Conservation (phyloP, 2,113 vertebrate species). For the Aplodontia rufa region DNA sequence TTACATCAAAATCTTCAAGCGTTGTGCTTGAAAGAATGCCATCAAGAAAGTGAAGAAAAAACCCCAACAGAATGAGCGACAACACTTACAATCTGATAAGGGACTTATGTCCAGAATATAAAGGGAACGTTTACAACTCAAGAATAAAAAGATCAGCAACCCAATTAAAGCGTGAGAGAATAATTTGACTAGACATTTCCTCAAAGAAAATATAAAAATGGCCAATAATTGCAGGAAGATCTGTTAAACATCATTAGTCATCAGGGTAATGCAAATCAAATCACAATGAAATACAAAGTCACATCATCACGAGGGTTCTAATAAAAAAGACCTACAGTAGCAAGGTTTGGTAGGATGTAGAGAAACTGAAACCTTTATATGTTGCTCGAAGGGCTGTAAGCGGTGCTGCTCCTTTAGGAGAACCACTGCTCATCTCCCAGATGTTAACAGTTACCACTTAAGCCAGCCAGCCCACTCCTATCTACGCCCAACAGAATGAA, state of each 20-base stretch:
- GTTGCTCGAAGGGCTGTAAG: neutral
- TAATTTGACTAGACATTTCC: neutral
- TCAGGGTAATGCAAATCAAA: neutral
- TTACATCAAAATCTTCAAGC: neutral
- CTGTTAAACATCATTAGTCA: neutral
- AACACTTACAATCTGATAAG: neutral
- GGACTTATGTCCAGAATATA: neutral
- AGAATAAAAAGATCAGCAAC: conserved; percentile 7
- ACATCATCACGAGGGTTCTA: neutral
- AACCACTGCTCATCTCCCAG: neutral
- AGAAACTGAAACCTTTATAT: neutral
- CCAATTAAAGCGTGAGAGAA: conserved; percentile 2
- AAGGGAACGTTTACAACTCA: neutral
- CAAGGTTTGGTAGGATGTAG: neutral
- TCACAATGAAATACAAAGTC: conserved; percentile 1
- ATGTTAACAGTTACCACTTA: neutral
- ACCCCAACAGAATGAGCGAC: neutral
- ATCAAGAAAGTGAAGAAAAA: neutral
- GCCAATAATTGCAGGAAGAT: neutral
- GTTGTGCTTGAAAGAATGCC: neutral
- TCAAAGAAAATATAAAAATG: conserved; percentile 5
- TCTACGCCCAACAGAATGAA: neutral
- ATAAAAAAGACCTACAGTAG: neutral
- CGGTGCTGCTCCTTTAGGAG: neutral
- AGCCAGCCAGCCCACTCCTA: neutral